Evolutionary conservation across 2,113 vertebrate genomes (phyloP).

Genomic region (Cercocebus atys): DNA sequence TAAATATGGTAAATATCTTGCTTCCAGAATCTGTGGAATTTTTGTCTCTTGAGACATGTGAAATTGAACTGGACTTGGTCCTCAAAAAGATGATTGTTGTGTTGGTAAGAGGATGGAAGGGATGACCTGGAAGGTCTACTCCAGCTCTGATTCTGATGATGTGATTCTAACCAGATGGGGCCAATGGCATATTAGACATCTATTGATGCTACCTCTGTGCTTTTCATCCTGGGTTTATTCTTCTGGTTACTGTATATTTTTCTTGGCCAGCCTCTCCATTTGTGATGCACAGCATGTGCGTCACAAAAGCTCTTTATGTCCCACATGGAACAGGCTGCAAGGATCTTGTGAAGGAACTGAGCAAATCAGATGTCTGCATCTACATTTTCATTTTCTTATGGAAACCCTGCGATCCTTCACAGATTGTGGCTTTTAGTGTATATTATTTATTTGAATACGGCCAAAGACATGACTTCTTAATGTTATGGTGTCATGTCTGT

Average conservation of each 20-base stretch:
- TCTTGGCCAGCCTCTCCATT: slow-evolving; percentile 69
- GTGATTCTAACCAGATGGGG: slow-evolving; percentile 80
- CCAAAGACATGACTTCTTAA: slow-evolving; percentile 74
- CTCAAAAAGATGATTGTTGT: slow-evolving; percentile 53
- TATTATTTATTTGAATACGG: slow-evolving; percentile 77
- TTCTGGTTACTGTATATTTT: slow-evolving; percentile 79
- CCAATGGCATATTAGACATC: slow-evolving; percentile 15
- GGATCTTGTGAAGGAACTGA: not conserved
- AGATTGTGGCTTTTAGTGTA: slow-evolving; percentile 68
- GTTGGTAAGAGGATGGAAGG: slow-evolving; percentile 29
- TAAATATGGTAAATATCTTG: slow-evolving; percentile 57
- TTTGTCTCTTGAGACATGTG: slow-evolving; percentile 37
- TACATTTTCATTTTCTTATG: slow-evolving; percentile 54
- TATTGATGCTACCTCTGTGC: slow-evolving; percentile 72
- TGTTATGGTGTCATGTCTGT: slow-evolving; percentile 75
- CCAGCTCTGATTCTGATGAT: slow-evolving; percentile 59
- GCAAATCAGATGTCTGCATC: slow-evolving; percentile 73
- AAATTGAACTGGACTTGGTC: slow-evolving; percentile 41
- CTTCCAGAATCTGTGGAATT: slow-evolving; percentile 61
- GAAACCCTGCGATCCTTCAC: slow-evolving; percentile 64
- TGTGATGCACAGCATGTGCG: slow-evolving; percentile 66
- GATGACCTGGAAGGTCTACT: slow-evolving; percentile 68
- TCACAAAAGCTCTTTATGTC: slow-evolving; percentile 76
- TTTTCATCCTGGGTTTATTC: slow-evolving; percentile 73
- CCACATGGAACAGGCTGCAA: slow-evolving; percentile 20